Evolutionary conservation across 2,113 vertebrate species (phyloP), one percentile per base, ranked within the genome.

Genomic region (Phycodurus eques): DNA sequence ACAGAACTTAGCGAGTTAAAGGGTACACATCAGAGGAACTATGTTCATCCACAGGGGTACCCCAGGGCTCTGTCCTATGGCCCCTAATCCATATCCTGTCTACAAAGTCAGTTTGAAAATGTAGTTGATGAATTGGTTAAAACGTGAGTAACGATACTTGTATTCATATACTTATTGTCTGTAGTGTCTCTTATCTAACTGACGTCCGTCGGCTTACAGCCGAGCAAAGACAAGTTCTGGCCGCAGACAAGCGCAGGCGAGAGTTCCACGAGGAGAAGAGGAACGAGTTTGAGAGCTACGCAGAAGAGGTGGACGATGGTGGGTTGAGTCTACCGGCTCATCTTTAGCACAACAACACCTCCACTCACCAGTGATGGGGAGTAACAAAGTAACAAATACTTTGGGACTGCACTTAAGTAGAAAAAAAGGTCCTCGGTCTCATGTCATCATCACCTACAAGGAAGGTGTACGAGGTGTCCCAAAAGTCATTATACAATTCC

Each of bases 221-320:
- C n/a, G 94, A 96, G 82, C 92, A 93, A 72, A 92, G 81, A 54
- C 93, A 93, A 87, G 90, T 89, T 66, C 83, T 94, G 76, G 74
- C 90, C 22, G 94, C 90, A 9, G 94, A 95, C 1, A 87, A 95
- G 67, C 89, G 92, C 14, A 91, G 63, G 69, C 92, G 88, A 74
- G 93, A 96, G 62, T 94, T 94, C 70, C 88, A 93, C 0, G 93
- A 96, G 72, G 92, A 94, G 64, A 93, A 93, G 79, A 91, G 91
- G 72, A 92, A 93, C 0, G 82, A 94, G 70, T 93, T 83, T 73
- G 94, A 95, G 90, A 94, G 88, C 85, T 89, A 90, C 4, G 90
- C 90, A 1, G 94, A 96, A 79, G 95, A 97, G 74, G 94, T 95
- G 2, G 71, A 82, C 0, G 90, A 95, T 8, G 96, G 95, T 97